phyloP scores from a whole-genome alignment of 2,888 invertebrate species.

The Conchocele bisecta region DNA sequence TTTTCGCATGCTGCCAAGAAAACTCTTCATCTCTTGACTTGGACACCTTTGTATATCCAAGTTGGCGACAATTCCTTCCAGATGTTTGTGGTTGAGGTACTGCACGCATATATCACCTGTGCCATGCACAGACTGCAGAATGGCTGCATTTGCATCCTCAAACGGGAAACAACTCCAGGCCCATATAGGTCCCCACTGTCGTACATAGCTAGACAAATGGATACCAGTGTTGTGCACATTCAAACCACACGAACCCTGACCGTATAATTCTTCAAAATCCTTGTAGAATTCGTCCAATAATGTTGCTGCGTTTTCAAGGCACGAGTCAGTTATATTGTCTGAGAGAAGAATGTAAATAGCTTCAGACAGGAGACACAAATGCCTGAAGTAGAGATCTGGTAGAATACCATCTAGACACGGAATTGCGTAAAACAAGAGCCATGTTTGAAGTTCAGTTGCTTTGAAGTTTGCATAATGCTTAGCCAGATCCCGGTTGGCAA shows the following conservation, averaged over 20 bases:
- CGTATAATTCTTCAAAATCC: conserved; percentile 30
- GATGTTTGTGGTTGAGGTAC: too few species aligned
- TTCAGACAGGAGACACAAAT: conserved; percentile 44
- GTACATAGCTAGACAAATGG: too few species aligned
- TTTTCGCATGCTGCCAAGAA: too few species aligned
- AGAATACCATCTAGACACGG: conserved; percentile 51
- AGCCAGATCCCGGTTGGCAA: conserved; percentile 54
- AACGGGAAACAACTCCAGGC: too few species aligned
- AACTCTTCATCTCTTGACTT: too few species aligned
- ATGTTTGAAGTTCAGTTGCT: conserved; percentile 58
- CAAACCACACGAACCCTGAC: conserved; percentile 31
- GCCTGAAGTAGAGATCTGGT: conserved; percentile 37
- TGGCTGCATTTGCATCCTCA: too few species aligned
- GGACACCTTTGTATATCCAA: too few species aligned
- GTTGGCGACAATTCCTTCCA: too few species aligned
- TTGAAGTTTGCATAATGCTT: conserved; percentile 55
- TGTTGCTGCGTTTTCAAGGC: conserved; percentile 26
- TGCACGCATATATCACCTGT: too few species aligned
- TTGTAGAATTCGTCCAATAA: conserved; percentile 34
- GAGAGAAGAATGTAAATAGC: conserved; percentile 52
- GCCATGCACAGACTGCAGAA: too few species aligned
- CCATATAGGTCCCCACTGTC: too few species aligned
- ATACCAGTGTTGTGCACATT: conserved; percentile 45
- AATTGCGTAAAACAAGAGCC: conserved; percentile 46
- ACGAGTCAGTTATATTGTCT: conserved; percentile 36